phyloP scores from a whole-genome alignment of 2,888 invertebrate genomes.

The Parnassius apollo region DNA sequence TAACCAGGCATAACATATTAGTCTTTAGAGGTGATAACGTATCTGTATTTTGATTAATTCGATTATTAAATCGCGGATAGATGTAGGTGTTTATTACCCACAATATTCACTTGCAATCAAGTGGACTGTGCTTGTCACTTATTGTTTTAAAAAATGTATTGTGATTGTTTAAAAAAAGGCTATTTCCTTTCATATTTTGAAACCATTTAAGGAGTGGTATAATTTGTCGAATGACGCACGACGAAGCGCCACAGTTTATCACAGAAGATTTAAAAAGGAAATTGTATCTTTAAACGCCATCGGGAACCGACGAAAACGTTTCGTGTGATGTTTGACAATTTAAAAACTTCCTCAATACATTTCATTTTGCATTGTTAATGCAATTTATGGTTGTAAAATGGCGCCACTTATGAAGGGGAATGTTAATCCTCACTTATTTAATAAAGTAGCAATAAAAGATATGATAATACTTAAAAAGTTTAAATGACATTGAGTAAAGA shows the following conservation, averaged over 20 bases:
- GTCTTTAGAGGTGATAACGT: too few relatives aligned
- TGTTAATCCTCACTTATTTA: background rate
- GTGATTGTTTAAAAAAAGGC: too few relatives aligned
- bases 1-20: too few relatives aligned
- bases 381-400: conserved; percentile 15
- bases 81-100: too few relatives aligned
- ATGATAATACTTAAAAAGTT: background rate
- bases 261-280: conserved; percentile 26
- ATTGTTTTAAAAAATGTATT: too few relatives aligned
- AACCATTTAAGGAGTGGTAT: conserved; percentile 3
- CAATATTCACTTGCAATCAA: too few relatives aligned
- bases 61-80: too few relatives aligned
- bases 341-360: conserved; percentile 26
- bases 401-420: conserved; percentile 4
- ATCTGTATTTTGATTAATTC: too few relatives aligned
- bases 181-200: conserved; percentile 3
- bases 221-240: conserved; percentile 9
- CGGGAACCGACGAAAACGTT: conserved; percentile 28
- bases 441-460: conserved; percentile 8
- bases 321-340: conserved; percentile 20
- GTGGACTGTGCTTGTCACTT: too few relatives aligned
- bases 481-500: background rate
- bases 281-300: conserved; percentile 23
- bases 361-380: conserved; percentile 22
- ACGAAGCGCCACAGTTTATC: conserved; percentile 19